phyloP scores from a whole-genome alignment of 2,113 vertebrate genomes.

The Melozone crissalis region DNA sequence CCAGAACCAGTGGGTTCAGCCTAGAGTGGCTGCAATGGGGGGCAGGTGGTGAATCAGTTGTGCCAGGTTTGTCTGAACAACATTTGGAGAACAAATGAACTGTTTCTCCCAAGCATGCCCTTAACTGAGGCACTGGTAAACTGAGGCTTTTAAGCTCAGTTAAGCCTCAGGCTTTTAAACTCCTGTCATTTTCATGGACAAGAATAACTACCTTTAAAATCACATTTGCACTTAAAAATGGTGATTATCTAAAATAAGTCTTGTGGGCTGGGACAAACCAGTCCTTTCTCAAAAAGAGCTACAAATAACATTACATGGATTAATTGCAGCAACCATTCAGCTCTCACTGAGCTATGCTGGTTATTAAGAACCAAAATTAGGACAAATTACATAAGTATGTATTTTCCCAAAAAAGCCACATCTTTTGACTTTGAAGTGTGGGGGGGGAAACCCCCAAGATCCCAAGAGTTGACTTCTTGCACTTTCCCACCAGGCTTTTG shows the following conservation, averaged over 20 bases:
- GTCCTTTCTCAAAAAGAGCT: neutral
- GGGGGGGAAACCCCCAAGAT: too few species aligned
- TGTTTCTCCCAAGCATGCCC: neutral
- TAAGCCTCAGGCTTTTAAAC: neutral
- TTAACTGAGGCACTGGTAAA: neutral
- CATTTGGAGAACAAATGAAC: neutral
- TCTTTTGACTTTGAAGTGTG: neutral
- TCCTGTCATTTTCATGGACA: neutral
- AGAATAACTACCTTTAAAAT: neutral
- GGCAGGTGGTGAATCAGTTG: neutral
- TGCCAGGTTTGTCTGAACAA: neutral
- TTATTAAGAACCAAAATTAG: neutral
- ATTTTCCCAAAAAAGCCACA: neutral
- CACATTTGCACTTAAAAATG: neutral
- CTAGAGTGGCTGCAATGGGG: neutral
- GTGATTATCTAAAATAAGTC: neutral
- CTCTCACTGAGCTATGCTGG: neutral
- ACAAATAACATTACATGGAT: neutral
- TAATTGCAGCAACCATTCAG: neutral
- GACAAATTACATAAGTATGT: neutral
- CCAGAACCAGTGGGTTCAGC: neutral
- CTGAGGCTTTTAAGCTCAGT: too few species aligned
- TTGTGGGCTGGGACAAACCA: neutral
- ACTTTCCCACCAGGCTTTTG: neutral
- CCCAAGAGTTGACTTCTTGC: neutral